phyloP scores from a whole-genome alignment of 2,797 vertebrate species.

The Falco naumanni region DNA sequence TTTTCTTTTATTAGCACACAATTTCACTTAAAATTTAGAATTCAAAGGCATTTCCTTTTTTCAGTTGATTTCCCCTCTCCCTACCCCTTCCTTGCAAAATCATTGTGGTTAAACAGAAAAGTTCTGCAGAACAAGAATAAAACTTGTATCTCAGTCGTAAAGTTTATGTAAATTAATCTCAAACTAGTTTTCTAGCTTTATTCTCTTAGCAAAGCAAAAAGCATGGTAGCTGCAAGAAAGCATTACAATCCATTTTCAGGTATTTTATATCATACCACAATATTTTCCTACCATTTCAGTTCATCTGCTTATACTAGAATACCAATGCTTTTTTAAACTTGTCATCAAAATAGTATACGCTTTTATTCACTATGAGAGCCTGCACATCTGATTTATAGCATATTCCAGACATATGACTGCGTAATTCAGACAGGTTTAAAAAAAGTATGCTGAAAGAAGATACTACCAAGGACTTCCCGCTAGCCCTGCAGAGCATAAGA shows the following conservation, averaged over 20 bases:
- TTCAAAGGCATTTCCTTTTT: not conserved
- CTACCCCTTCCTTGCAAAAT: not conserved
- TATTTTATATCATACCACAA: not conserved
- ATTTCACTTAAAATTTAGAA: not conserved
- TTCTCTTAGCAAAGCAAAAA: not conserved
- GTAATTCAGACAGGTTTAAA: constrained; percentile 31
- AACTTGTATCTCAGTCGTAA: not conserved
- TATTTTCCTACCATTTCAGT: not conserved
- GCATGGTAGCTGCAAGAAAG: not conserved
- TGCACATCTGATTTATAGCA: constrained; percentile 8
- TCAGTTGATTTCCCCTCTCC: not conserved
- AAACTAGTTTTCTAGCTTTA: not conserved
- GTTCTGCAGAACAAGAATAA: not conserved
- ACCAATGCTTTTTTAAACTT: constrained; percentile 29
- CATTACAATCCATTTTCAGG: not conserved
- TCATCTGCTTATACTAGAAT: not conserved
- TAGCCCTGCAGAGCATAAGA: not conserved
- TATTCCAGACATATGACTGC: not conserved
- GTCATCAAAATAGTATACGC: not conserved
- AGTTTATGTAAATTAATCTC: not conserved
- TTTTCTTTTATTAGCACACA: not conserved
- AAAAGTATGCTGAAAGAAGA: constrained; percentile 26
- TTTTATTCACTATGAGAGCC: not conserved
- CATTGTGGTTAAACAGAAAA: not conserved
- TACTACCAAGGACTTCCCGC: not conserved